Evolutionary conservation across 2,797 vertebrate genomes (phyloP), one percentile per base, ranked within the genome.

Genomic region (Coranthus polyacanthus): DNA sequence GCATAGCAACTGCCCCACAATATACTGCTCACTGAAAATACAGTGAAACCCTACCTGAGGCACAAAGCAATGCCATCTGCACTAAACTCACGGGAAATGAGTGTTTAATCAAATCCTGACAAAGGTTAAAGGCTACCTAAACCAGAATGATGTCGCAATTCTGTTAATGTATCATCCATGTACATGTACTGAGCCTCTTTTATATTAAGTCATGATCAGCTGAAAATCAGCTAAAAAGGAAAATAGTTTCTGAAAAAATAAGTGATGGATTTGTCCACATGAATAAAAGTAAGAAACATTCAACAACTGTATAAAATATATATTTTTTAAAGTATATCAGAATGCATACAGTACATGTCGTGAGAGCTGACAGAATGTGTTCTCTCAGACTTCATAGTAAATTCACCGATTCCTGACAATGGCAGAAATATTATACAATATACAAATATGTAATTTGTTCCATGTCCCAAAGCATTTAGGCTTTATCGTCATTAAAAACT

Each of bases 371-470:
- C 42, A 46, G 34, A 41, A 32, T 59, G 39, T 72, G n/a, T 45
- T 66, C 66, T 68, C 65, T 58, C 79, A 81, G 49, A 72, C 45
- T 6, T 36, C 53, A 84, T 62, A 81, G 81, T 82, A 80, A 76
- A 52, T 68, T 60, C 55, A 58, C 24, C 26, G 66, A 20, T 42
- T 72, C 57, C 36, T 68, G 49, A 69, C 60, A 76, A 76, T 63
- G 39, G 62, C 72, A 75, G 41, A 78, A 64, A 72, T 63, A 72
- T 41, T 65, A 72, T n/a, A 77, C 43, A 74, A 16, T 39, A 67
- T 46, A 79, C 87, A 81, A 83, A 88, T 85, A 88, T 57, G 72
- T 32, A 58, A 72, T 83, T 75, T 46, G 0, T 17, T 72, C 3
- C 10, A 24, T 44, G 39, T 84, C 12, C 73, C 9, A 82, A 86